A percentile compares a stretch with the other conserved stretches of the same genome.
Conservation (phyloP, 30 jellyfish, hydroid and myxozoan genomes). For the Aurelia sp. region DNA sequence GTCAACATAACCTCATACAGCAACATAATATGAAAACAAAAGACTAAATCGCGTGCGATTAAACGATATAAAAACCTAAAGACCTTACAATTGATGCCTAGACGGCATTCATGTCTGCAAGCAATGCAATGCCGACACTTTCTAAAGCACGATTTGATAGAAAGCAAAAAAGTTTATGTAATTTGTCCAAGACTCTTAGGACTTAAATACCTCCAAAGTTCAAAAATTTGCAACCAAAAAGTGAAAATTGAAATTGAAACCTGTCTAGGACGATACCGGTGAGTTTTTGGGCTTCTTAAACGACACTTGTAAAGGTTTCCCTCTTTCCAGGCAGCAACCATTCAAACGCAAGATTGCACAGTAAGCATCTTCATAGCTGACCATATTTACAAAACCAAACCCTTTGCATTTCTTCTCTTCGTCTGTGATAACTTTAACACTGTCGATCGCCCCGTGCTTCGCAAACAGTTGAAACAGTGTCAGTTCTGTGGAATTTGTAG, state of each 20-base stretch:
- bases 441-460: slow-evolving; percentile 96
- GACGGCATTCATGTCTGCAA: slow-evolving; percentile 55
- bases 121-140: slow-evolving; percentile 17
- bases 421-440: slow-evolving; percentile 98
- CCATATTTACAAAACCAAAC: slow-evolving; percentile 97
- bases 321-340: slow-evolving; percentile 95
- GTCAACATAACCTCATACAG: slow-evolving; percentile 57
- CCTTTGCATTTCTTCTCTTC: slow-evolving; percentile 98
- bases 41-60: slow-evolving; percentile 49
- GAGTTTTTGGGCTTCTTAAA: slow-evolving; percentile 92
- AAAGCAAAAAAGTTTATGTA: slow-evolving; percentile 9
- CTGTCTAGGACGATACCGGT: slow-evolving; percentile 59
- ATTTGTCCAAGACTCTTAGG: slow-evolving; percentile 8
- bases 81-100: slow-evolving; percentile 13
- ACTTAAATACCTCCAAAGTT: background rate
- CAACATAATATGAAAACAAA: slow-evolving; percentile 33
- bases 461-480: slow-evolving; percentile 94
- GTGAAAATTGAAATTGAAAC: slow-evolving; percentile 34
- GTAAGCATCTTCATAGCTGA: slow-evolving; percentile 89
- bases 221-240: background rate
- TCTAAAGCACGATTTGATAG: slow-evolving; percentile 7
- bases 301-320: slow-evolving; percentile 99
- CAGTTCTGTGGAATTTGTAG: slow-evolving; percentile 92
- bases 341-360: slow-evolving; percentile 88
- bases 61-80: slow-evolving; percentile 38